Base-by-base conservation (phyloP, 2,888 invertebrate genomes). In the Dolichopus griseipennis region DNA sequence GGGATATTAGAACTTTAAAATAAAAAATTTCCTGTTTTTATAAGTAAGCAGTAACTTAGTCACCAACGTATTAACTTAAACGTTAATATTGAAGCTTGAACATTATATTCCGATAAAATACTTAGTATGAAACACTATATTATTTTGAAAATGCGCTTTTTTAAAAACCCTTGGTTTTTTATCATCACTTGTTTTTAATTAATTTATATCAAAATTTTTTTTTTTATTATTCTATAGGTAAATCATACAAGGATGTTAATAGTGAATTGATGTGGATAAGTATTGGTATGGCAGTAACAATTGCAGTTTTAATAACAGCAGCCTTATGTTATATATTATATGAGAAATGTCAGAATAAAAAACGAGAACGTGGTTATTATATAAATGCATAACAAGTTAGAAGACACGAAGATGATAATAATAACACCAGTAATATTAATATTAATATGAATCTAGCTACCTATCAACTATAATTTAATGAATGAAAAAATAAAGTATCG, bases 181-280 rank as follows among this genome's bases (percentile, higher is more conserved):
- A 43, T 15, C 10, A 4, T 43, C 12, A n/a, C 18, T 15, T 43
- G 10, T 43, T 43, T 43, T 43, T 15, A 4, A 18, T 43, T 43
- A 65, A 65, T 33, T 66, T 61, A 61, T 3, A 27, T 10, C 33
- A 21, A 43, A 10, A 21, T 62, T 34, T 62, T 21, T 20, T 62
- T 66, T 66, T 34, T 61, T 20, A 52, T 62, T 71, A 70, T 68
- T 72, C 78, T 80, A 21, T 85, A 92, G 92, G 91, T 70, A 88
- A 90, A 75, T 89, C 89, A 65, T 89, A 90, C 76, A 90, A 89
- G 75, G 90, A 90, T 69, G 90, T 92, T 79, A 92, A 92, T 81
- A 91, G 92, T 78, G 91, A 91, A 80, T 92, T 92, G 75, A 91
- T 92, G 74, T 90, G 91, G 91, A 90, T 91, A 75, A 91, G 91